Conservation (phyloP, 2,797 vertebrate genomes). For the Lutjanus argentimaculatus region DNA sequence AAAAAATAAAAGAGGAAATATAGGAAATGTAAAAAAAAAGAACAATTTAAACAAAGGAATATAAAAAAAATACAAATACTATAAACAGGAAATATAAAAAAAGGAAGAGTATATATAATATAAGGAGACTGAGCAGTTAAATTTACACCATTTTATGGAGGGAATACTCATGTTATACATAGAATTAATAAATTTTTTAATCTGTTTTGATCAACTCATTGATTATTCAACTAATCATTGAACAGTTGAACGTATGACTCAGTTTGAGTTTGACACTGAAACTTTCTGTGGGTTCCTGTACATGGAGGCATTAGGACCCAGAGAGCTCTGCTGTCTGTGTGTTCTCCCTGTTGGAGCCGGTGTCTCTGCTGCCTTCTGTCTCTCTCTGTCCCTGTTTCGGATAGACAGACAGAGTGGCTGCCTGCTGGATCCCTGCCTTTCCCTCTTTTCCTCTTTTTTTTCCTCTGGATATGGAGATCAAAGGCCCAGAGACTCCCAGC, state of each 20-base stretch:
- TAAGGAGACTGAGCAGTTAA: no score
- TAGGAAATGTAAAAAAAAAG: no score
- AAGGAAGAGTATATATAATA: no score
- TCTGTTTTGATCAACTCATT: no score
- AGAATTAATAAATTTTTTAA: no score
- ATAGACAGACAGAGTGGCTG: constrained; percentile 48
- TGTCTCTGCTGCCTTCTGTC: constrained; percentile 40
- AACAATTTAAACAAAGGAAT: no score
- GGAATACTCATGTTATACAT: no score
- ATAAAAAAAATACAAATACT: no score
- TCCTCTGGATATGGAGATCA: constrained; percentile 50
- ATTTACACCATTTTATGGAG: no score
- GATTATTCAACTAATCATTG: no score
- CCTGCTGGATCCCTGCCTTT: constrained; percentile 54
- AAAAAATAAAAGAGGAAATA: no score
- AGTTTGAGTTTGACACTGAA: neutral
- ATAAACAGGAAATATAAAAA: no score
- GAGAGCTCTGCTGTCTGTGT: constrained; percentile 4
- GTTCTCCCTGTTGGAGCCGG: constrained; percentile 13
- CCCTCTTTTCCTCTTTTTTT: neutral
- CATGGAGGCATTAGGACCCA: constrained; percentile 79
- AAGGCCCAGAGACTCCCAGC: constrained; percentile 37
- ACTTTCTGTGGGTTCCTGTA: neutral
- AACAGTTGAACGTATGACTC: neutral
- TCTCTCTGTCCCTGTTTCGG: constrained; percentile 51